Conservation (phyloP, 2,888 invertebrate genomes). For the Germaria angustata region DNA sequence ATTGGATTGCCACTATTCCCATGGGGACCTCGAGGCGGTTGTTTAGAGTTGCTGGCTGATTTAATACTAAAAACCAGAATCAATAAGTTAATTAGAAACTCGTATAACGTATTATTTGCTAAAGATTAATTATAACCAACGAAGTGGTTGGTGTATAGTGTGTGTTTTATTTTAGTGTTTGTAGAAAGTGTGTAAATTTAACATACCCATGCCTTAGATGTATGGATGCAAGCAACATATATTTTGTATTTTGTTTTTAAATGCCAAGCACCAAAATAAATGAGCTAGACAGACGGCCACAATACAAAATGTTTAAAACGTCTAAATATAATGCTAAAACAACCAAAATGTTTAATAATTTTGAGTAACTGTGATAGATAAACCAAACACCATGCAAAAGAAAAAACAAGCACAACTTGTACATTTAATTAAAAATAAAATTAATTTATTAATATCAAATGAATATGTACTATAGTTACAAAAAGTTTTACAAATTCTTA, state of each 20-base stretch:
- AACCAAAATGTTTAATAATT: slow-evolving; percentile 7
- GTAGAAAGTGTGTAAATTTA: slow-evolving; percentile 39
- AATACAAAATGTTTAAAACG: slow-evolving; percentile 9
- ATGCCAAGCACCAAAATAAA: slow-evolving; percentile 27
- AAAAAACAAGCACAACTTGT: slow-evolving; percentile 8
- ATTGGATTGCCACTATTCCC: slow-evolving; percentile 59
- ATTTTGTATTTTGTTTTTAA: not conserved
- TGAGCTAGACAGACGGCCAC: slow-evolving; percentile 25
- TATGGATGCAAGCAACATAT: slow-evolving; percentile 35
- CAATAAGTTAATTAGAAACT: slow-evolving; percentile 29
- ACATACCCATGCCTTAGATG: slow-evolving; percentile 64
- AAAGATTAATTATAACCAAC: not conserved
- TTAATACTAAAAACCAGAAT: slow-evolving; percentile 74
- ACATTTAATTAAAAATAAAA: slow-evolving; percentile 22
- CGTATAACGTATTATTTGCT: not conserved
- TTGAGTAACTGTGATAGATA: not conserved
- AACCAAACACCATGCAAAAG: slow-evolving; percentile 42
- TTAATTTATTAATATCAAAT: slow-evolving; percentile 28
- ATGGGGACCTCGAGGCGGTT: slow-evolving; percentile 69
- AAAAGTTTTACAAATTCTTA: slow-evolving; percentile 8
- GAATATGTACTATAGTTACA: slow-evolving; percentile 12
- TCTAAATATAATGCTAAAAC: slow-evolving; percentile 33
- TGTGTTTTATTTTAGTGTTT: slow-evolving; percentile 32
- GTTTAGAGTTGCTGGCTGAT: slow-evolving; percentile 73
- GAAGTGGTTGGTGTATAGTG: not conserved